These are phyloP conservation scores for Alectura lathami DNA, from an alignment of 2,113 vertebrate species.

Conservation along the genomic window DNA sequence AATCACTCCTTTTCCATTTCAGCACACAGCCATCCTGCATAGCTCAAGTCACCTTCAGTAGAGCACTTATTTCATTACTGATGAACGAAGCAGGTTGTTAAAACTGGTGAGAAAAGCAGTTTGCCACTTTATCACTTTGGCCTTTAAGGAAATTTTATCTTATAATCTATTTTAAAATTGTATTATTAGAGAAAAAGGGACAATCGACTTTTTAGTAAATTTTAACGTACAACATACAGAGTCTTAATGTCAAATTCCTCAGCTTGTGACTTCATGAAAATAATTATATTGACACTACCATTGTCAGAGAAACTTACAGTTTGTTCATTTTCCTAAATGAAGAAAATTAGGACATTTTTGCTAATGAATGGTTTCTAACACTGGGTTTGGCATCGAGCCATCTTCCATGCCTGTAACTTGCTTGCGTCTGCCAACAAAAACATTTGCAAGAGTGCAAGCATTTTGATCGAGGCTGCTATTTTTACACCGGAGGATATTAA, in stretches of 20 bases:
- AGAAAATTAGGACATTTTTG: neutral
- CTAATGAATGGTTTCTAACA: neutral
- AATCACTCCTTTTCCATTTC: neutral
- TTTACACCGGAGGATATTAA: neutral
- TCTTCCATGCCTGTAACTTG: neutral
- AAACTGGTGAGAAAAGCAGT: neutral
- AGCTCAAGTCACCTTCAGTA: neutral
- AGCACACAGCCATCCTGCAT: neutral
- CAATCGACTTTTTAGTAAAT: neutral
- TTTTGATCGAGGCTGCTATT: neutral
- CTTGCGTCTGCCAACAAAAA: neutral
- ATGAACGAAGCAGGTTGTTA: neutral
- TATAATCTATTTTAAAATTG: neutral
- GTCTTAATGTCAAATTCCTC: neutral
- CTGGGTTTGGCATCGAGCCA: neutral
- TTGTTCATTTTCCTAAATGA: neutral
- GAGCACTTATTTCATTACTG: neutral
- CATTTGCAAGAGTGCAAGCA: neutral
- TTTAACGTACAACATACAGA: neutral
- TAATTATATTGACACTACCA: accelerated
- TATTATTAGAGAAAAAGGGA: neutral
- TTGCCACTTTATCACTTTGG: neutral
- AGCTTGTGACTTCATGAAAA: neutral
- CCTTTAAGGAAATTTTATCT: neutral
- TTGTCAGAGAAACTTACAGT: neutral